phyloP scores from a whole-genome alignment of 2,888 invertebrate species.

The Crocallis elinguaria region DNA sequence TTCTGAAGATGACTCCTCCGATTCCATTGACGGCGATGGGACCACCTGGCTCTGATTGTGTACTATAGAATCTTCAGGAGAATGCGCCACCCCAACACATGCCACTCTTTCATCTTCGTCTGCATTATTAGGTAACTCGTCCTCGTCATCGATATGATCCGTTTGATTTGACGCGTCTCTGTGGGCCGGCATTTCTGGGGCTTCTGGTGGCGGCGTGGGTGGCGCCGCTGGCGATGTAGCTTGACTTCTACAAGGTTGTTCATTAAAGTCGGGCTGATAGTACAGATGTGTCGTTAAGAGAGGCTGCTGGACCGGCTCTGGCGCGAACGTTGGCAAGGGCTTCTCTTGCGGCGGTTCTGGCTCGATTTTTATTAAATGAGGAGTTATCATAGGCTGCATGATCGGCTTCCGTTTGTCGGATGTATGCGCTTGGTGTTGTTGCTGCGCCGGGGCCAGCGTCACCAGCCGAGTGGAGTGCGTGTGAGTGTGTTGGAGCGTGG shows the following conservation, averaged over 20 bases:
- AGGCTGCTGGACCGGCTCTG: constrained; percentile 81
- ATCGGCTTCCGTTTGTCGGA: constrained; percentile 76
- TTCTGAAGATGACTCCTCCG: constrained; percentile 77
- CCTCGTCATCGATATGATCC: constrained; percentile 90
- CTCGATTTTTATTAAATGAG: constrained; percentile 89
- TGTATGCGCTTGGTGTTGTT: constrained; percentile 60
- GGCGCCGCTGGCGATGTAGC: constrained; percentile 87
- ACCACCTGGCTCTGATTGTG: constrained; percentile 46
- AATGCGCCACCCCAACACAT: constrained; percentile 78
- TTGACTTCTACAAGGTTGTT: constrained; percentile 81
- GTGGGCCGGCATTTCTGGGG: constrained; percentile 87
- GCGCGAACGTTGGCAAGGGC: constrained; percentile 68
- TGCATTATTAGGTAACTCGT: constrained; percentile 81
- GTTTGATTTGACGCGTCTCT: constrained; percentile 93
- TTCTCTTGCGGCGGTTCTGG: constrained; percentile 85
- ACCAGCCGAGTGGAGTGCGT: constrained; percentile 88
- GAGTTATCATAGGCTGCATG: constrained; percentile 76
- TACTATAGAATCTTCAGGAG: constrained; percentile 63
- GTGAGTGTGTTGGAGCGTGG: constrained; percentile 88
- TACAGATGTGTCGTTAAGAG: constrained; percentile 84
- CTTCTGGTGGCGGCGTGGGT: constrained; percentile 79
- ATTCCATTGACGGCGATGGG: constrained; percentile 62
- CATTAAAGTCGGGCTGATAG: constrained; percentile 80
- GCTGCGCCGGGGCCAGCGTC: constrained; percentile 86
- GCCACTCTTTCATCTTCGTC: constrained; percentile 78